These are phyloP conservation scores for Vicugna pacos DNA, from an alignment of 2,113 vertebrate species.

Conservation along the genomic window DNA sequence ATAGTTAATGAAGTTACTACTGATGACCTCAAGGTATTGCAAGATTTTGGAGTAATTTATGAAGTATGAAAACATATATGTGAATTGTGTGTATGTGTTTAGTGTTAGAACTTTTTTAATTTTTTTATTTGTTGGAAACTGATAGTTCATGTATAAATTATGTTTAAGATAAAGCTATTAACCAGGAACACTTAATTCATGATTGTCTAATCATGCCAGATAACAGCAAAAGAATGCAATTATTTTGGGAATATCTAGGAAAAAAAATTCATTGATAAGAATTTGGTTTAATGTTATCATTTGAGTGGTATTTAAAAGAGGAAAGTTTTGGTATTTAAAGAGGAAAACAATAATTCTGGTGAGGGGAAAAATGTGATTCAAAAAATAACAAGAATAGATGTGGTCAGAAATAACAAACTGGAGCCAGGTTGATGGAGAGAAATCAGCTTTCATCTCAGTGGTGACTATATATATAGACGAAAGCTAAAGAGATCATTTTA, in stretches of 20 bases:
- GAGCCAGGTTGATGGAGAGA: background rate
- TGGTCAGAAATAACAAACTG: background rate
- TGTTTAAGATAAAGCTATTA: background rate
- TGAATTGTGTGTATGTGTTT: background rate
- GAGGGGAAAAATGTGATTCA: background rate
- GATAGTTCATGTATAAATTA: background rate
- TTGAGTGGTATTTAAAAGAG: background rate
- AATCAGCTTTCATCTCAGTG: background rate
- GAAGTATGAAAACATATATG: background rate
- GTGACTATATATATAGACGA: background rate
- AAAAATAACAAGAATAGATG: background rate
- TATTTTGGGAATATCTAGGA: background rate
- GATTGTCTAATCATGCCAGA: background rate
- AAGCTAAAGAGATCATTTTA: background rate
- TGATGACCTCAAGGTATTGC: background rate
- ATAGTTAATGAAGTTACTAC: background rate
- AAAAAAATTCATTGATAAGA: background rate
- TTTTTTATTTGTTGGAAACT: background rate
- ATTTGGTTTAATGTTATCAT: background rate
- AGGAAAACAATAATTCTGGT: background rate
- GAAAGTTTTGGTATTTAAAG: background rate
- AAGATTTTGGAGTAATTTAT: background rate
- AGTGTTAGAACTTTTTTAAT: background rate
- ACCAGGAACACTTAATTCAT: background rate
- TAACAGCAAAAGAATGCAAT: background rate